Base-by-base conservation (phyloP, 2,113 vertebrate species). In the Pandion haliaetus region DNA sequence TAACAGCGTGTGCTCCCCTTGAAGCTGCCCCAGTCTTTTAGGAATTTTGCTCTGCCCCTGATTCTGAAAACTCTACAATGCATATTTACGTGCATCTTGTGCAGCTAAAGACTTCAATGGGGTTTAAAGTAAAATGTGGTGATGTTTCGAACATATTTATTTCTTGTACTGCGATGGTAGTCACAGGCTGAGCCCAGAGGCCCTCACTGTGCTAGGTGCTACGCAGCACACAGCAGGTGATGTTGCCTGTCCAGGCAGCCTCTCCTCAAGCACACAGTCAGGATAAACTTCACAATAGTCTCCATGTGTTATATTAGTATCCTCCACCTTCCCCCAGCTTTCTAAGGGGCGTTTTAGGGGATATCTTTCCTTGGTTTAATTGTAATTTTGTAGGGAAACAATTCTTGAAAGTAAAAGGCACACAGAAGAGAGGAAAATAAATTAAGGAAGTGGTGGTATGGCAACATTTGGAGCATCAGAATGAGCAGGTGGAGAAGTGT, bases 401-500 rank as follows among this genome's bases (percentile, higher is more conserved):
- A 9, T 50, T 67, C 29, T 59, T 86, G 49, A 83, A 70, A 71
- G 18, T 34, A 63, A 74, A 58, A 78, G 4, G 19, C 36, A 54
- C 5, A 32, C 8, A 32, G 19, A 50, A 62, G 40, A 78, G 15
- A 71, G 28, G 67, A 88, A 85, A 94, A 86, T 49, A 78, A 74
- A 63, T 66, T 47, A 65, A 72, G 55, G 29, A 88, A 79, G 17
- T 38, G 18, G 19, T 59, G 23, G 16, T 79, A 28, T 21, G 16
- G 38, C 20, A 54, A 62, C 36, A 76, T 74, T 52, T 69, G 29
- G 59, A 78, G 18, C 5, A 28, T 34, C 5, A 12, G 61, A 91
- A 94, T 36, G 44, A 91, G 50, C 67, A 88, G 70, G 93, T 95
- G 80, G 54, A 90, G 32, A 61, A 93, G 10, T 13, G 21, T 84